A percentile compares a stretch with the other conserved stretches of the same genome.
Conservation (phyloP, 2,888 invertebrate genomes). For the Augiades crinisus region DNA sequence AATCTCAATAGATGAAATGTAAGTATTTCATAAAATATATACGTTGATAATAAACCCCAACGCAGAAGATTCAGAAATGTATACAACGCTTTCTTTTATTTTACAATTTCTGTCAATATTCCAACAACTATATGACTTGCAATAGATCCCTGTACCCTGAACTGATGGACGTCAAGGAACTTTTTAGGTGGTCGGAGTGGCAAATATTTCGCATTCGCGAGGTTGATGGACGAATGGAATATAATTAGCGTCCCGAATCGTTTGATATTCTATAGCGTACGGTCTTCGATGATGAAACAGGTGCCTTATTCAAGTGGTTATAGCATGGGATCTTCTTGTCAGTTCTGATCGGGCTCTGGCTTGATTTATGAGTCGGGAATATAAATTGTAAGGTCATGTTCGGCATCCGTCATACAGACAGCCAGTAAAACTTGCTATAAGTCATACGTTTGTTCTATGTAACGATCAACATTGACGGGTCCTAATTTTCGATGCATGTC, state of each 20-base stretch:
- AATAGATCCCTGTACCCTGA: too few relatives aligned
- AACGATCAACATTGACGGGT: constrained; percentile 49
- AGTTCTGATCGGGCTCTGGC: constrained; percentile 63
- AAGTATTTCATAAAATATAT: too few relatives aligned
- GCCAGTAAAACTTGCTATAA: constrained; percentile 55
- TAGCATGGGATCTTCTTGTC: constrained; percentile 63
- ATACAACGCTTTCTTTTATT: too few relatives aligned
- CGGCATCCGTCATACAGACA: constrained; percentile 54
- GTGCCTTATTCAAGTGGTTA: constrained; percentile 50
- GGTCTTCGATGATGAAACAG: constrained; percentile 5
- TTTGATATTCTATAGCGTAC: background rate
- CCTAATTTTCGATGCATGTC: constrained; percentile 32
- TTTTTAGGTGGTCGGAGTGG: too few relatives aligned
- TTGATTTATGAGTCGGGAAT: constrained; percentile 69
- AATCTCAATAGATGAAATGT: background rate
- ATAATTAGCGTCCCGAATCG: too few relatives aligned
- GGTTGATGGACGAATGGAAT: too few relatives aligned
- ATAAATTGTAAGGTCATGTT: constrained; percentile 71
- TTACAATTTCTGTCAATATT: too few relatives aligned
- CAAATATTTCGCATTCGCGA: background rate
- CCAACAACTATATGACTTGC: too few relatives aligned
- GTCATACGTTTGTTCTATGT: constrained; percentile 52
- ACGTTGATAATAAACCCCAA: too few relatives aligned
- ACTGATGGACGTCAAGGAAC: too few relatives aligned
- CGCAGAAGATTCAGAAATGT: too few relatives aligned